Evolutionary conservation across 2,797 vertebrate genomes (phyloP), one percentile per base, ranked within the genome.

Genomic region (Trichosurus vulpecula): DNA sequence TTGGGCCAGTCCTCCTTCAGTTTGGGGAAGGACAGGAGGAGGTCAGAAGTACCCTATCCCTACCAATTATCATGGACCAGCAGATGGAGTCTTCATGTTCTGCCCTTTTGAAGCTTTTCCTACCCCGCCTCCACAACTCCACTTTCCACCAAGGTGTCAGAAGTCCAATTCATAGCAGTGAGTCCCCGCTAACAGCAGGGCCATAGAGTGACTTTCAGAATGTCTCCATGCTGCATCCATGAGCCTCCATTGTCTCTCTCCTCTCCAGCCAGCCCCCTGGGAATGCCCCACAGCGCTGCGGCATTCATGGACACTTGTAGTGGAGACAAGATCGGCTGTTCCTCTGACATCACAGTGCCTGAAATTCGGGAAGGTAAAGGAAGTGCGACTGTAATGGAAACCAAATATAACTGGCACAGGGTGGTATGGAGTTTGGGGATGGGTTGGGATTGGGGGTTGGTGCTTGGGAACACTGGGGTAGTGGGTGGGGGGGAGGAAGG

Each of bases 251-350:
- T 0, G 0, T 58, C 41, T 92, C 52, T 96, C 87, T 30, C 90
- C 11, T 91, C 94, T 98, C 61, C 92, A 98, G 98, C 96, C 96
- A 97, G 97, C 90, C 97, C 98, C 93, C 98, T 98, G 98, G 98
- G 97, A 97, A 98, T 98, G 99, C 94, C 95, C 27, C 98, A 95
- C 4, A 99, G 98, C 2, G 89, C 99, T 52, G 98, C 99, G 95
- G 98, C 99, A 10, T 99, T 99, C 97, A 66, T 99, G 94, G 98
- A 98, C 54, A 99, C 99, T 0, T 99, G 99, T 97, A 98, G 98
- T 11, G 53, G 98, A 51, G 99, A 99, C 92, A 98, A 98, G 92
- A 97, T 99, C 35, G 99, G 98, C 97, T 99, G 99, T 97, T 98
- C 98, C 6, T 55, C 98, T 0, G 99, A 98, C 92, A 93, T 97